Percentiles rank a stretch among this genome's conserved stretches.
These are phyloP conservation scores for Lithophane semibrunnea DNA, from an alignment of 2,888 invertebrate genomes.

Conservation along the genomic window DNA sequence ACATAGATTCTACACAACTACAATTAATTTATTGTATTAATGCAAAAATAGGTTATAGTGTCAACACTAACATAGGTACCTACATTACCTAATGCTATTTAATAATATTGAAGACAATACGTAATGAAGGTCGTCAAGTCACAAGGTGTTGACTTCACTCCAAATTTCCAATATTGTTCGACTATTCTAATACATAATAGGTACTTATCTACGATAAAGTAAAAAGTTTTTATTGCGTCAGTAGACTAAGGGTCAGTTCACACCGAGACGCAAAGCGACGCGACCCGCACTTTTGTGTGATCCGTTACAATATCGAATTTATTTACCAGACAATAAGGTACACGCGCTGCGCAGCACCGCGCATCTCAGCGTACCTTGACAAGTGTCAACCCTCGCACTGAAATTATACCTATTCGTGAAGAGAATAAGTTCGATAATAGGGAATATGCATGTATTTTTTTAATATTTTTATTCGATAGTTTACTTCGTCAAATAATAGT, in stretches of 20 bases:
- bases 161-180: conserved; percentile 7
- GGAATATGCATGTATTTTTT: too few relatives aligned
- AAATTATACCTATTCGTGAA: too few relatives aligned
- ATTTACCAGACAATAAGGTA: too few relatives aligned
- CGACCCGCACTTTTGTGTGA: too few relatives aligned
- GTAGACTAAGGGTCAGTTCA: neutral
- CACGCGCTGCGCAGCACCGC: too few relatives aligned
- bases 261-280: too few relatives aligned
- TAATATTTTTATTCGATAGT: too few relatives aligned
- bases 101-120: neutral
- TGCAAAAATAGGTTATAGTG: neutral
- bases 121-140: conserved; percentile 11
- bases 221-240: neutral
- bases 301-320: too few relatives aligned
- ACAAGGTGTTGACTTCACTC: neutral
- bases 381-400: too few relatives aligned
- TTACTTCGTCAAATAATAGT: too few relatives aligned
- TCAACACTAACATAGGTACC: neutral
- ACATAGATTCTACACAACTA: neutral
- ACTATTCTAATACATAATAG: neutral
- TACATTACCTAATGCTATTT: neutral
- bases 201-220: neutral
- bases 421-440: too few relatives aligned
- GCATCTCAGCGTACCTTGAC: too few relatives aligned
- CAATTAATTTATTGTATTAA: neutral